Base-by-base conservation (phyloP, 2,888 invertebrate genomes). In the Zonitis immaculata region DNA sequence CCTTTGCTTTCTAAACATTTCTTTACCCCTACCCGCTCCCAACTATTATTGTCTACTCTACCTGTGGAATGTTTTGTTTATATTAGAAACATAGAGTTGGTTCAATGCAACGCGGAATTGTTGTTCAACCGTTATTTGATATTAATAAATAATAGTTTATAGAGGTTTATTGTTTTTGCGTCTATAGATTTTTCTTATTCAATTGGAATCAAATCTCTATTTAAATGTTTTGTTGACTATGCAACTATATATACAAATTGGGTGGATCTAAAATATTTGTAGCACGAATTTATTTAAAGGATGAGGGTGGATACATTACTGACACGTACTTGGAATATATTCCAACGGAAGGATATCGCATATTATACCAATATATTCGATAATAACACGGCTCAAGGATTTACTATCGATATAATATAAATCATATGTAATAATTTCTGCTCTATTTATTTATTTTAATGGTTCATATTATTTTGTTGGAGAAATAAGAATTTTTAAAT, bases 351-450 rank as follows among this genome's bases (percentile, higher is more conserved):
- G 52, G 47, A 35, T 32, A 43, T 46, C 20, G 20, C 39, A 39
- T 45, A 30, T 51, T 53, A 55, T 52, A 52, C 57, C 59, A 58
- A 63, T 61, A 61, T 59, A 49, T 52, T 55, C 62, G 61, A 63
- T 61, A 63, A 63, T 62, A 63, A 63, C 60, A 63, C 63, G 63
- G 61, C 59, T 57, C 59, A 62, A 62, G 63, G 62, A 65, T 65
- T 63, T 63, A 63, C 62, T 62, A 65, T 65, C 65, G 57, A 63
- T 61, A 53, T 11, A n/a, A 47, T 35, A 3, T 35, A 35, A 9
- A 35, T 35, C 9, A 9, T 18, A 35, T 35, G n/a, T n/a, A n/a
- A n/a, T n/a, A n/a, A n/a, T n/a, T n/a, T n/a, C n/a, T n/a, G n/a
- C n/a, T n/a, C n/a, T n/a, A n/a, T n/a, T n/a, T n/a, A n/a, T n/a